These are phyloP conservation scores for Acestrorhynchus altus DNA, from an alignment of 2,797 vertebrate species.

Conservation along the genomic window DNA sequence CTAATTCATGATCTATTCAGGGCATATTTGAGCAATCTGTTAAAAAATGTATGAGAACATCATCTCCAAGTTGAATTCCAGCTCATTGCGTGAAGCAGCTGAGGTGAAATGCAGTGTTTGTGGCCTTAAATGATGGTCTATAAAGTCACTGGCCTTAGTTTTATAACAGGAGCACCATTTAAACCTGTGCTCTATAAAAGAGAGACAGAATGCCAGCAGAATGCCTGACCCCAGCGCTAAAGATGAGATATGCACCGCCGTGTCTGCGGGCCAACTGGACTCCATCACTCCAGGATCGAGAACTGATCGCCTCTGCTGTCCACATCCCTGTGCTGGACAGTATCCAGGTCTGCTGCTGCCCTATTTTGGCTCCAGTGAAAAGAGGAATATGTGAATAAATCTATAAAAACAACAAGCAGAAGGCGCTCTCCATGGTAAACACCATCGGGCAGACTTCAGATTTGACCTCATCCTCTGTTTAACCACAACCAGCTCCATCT, in stretches of 20 bases:
- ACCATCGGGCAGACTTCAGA: conserved; percentile 75
- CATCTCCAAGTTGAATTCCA: neutral
- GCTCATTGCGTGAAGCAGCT: neutral
- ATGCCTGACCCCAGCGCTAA: neutral
- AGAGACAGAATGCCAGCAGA: neutral
- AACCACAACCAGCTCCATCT: conserved; percentile 72
- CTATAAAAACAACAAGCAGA: conserved; percentile 73
- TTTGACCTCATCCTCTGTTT: conserved; percentile 74
- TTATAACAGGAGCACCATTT: neutral
- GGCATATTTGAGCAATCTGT: neutral
- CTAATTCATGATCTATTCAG: neutral
- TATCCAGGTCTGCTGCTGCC: conserved; percentile 59
- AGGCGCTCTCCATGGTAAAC: conserved; percentile 79
- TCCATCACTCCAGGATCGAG: neutral
- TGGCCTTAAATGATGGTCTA: too few relatives aligned
- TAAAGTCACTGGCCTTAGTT: too few relatives aligned
- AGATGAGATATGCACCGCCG: neutral
- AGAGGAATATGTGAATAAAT: conserved; percentile 69
- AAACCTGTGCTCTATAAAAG: too few relatives aligned
- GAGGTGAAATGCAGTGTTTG: too few relatives aligned
- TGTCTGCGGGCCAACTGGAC: neutral
- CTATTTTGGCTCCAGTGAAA: conserved; percentile 55
- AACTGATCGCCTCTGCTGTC: neutral
- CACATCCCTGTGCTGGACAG: neutral
- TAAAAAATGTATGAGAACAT: neutral